A percentile compares a stretch with the other conserved stretches of the same genome.
These are phyloP conservation scores for Temnothorax ravouxi DNA, from an alignment of 2,888 invertebrate species.

Conservation along the genomic window DNA sequence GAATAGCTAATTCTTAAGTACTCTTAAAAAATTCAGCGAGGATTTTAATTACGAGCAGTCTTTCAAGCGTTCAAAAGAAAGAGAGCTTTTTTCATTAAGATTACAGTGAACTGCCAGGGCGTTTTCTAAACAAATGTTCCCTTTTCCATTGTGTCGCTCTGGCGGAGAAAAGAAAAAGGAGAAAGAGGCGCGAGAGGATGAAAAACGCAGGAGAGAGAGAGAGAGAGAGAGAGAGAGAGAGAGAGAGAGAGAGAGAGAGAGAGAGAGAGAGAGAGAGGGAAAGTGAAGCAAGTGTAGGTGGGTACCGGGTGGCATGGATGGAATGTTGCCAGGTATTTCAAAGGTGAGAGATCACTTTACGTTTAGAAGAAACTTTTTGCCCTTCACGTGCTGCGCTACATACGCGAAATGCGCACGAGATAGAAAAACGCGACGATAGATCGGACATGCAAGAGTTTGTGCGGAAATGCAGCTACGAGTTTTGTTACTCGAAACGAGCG, in stretches of 20 bases:
- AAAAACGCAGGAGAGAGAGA: conserved; percentile 45
- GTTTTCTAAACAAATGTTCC: conserved; percentile 69
- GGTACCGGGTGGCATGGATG: conserved; percentile 55
- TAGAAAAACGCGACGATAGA: conserved; percentile 36
- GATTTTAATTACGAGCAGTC: conserved; percentile 66
- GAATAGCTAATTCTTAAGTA: conserved; percentile 55
- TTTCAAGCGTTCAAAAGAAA: conserved; percentile 40
- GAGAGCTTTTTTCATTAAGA: conserved; percentile 66
- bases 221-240: too few species aligned
- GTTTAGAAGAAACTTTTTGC: conserved; percentile 68
- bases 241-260: background rate
- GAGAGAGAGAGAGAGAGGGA: background rate
- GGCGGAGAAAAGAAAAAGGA: conserved; percentile 37
- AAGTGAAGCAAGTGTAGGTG: conserved; percentile 49
- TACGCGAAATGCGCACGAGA: conserved; percentile 55
- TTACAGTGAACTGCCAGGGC: conserved; percentile 64
- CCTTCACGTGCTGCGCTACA: conserved; percentile 70
- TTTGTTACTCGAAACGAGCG: conserved; percentile 27
- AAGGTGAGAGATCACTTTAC: conserved; percentile 75
- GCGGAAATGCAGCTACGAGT: background rate
- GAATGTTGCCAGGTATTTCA: conserved; percentile 69
- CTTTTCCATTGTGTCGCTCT: conserved; percentile 63
- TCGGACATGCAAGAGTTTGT: background rate
- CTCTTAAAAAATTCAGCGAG: conserved; percentile 42
- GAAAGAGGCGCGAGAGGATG: conserved; percentile 51